Evolutionary conservation across 37 sponge, comb jelly and placozoan genomes (phyloP), one percentile per base, ranked within the genome.

Genomic region (Chondrosia reniformis): DNA sequence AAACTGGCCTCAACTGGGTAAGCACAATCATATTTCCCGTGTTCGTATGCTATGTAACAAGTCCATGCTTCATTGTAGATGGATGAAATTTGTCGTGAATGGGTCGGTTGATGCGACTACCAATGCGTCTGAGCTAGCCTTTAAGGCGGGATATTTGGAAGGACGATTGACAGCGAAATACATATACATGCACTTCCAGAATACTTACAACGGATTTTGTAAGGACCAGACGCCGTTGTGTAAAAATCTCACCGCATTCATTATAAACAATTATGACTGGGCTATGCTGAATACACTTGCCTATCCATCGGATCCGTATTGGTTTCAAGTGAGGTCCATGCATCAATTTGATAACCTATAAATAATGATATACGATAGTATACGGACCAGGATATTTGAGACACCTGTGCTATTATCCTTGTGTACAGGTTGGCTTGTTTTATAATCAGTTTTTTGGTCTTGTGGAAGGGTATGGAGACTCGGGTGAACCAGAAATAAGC

Each of bases 91-190:
- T 41, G 39, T 42, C 24, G 12, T 69, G 6, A 38, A 2, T 7
- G 72, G 72, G 21, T 1, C 39, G 41, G 42, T 69, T 2, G 42
- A 25, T 8, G 43, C 3, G 2, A 36, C 38, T 25, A 69, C 15
- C 43, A 40, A 69, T 44, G 39, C 72, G 7, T 21, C 43, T 7
- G 83, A 81, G 43, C 74, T 94, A 40, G 93, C 93, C 33, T 81
- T 85, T 52, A 76, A 82, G 8, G 96, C 96, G 56, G 99, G 99
- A 8, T 71, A 65, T 69, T 46, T 87, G 56, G 99, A 97, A 67
- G 96, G 87, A 24, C 64, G 63, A 58, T 77, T 87, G 30, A 95
- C 94, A 21, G 94, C 84, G 19, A 54, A 82, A 30, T 79, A 84
- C 55, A 98, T 98, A 33, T 58, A 55, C 36, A 81, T 81, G 79